Conservation (phyloP, 2,888 invertebrate species). For the Pyrrhosoma nymphula region DNA sequence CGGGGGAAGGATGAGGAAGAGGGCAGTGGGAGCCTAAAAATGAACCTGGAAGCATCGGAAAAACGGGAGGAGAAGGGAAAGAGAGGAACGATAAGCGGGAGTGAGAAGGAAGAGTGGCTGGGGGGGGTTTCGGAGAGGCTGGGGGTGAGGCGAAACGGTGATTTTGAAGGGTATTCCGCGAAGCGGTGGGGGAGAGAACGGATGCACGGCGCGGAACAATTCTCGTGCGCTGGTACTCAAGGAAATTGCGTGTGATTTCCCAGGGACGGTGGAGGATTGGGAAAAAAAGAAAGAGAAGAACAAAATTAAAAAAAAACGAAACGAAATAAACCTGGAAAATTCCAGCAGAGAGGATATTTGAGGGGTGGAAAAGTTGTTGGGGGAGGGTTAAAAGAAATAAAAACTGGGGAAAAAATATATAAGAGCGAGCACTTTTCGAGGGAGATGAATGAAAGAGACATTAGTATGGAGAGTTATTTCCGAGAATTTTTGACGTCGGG, state of each 20-base stretch:
- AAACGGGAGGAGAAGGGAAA: background rate
- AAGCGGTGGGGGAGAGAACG: background rate
- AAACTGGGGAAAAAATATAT: background rate
- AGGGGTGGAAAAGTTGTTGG: background rate
- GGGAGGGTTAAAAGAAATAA: background rate
- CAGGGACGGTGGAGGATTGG: background rate
- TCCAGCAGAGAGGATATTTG: background rate
- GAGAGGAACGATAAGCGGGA: background rate
- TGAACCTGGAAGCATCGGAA: background rate
- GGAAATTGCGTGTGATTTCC: slow-evolving; percentile 62
- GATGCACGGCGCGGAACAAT: background rate
- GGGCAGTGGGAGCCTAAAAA: background rate
- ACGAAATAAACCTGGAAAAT: slow-evolving; percentile 25
- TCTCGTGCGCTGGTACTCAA: slow-evolving; percentile 56
- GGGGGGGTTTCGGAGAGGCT: background rate
- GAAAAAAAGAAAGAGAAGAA: background rate
- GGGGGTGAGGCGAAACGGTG: background rate
- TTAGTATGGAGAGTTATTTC: slow-evolving; percentile 60
- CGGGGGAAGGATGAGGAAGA: background rate
- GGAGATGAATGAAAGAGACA: slow-evolving; percentile 53
- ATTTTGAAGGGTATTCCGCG: slow-evolving; percentile 21
- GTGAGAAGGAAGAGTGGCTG: background rate
- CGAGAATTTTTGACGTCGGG: slow-evolving; percentile 42
- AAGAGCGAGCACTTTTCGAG: background rate
- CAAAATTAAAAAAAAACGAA: background rate